Percentiles rank a stretch among this genome's conserved stretches.
Conservation (phyloP, 2,888 invertebrate species). For the Mesorhabditis sp. region DNA sequence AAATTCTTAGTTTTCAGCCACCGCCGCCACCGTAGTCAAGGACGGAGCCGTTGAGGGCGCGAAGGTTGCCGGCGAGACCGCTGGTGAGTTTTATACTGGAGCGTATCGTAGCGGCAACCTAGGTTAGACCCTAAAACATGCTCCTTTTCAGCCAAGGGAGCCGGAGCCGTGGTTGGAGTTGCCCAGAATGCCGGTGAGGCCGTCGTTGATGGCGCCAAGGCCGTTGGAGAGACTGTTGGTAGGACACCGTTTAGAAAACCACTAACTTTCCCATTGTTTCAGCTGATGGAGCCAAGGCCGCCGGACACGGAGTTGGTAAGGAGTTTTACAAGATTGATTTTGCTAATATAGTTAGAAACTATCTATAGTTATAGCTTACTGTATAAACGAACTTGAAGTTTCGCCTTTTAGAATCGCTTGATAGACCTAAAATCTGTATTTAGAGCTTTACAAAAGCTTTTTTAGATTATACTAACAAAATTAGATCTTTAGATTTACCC, state of each 20-base stretch:
- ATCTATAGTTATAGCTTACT: too few species aligned
- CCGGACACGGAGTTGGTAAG: not conserved
- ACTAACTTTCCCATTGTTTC: not conserved
- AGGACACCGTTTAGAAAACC: not conserved
- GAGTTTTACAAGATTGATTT: not conserved
- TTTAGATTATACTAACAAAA: too few species aligned
- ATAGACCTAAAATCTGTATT: too few species aligned
- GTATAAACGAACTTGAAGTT: too few species aligned
- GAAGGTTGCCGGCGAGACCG: constrained; percentile 6
- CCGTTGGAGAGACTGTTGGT: not conserved
- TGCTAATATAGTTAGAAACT: too few species aligned
- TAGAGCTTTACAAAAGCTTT: too few species aligned
- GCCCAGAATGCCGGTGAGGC: too few species aligned
- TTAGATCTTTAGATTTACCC: too few species aligned
- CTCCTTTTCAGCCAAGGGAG: not conserved
- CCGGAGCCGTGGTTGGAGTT: not conserved
- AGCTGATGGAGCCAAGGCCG: constrained; percentile 6
- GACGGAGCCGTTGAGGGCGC: constrained; percentile 1
- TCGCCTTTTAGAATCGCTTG: too few species aligned
- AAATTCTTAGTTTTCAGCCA: too few species aligned
- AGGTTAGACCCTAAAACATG: too few species aligned
- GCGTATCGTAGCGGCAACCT: too few species aligned
- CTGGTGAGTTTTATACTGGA: not conserved
- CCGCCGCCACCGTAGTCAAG: not conserved
- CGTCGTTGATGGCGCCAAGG: not conserved